Evolutionary conservation across 2,113 vertebrate genomes (phyloP).

Genomic region (Apaloderma vittatum): DNA sequence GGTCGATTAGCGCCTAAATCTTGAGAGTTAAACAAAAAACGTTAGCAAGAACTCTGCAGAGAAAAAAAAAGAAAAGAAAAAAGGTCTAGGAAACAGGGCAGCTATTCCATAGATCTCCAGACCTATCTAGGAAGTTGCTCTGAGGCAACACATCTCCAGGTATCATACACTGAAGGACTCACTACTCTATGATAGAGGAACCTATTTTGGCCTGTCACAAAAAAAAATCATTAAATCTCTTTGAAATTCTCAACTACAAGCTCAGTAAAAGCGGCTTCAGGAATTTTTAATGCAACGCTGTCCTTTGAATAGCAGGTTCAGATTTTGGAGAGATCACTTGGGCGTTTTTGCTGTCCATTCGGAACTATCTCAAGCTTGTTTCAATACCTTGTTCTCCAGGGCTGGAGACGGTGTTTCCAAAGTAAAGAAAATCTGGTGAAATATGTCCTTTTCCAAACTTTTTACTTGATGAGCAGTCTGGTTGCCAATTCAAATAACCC

Average conservation of each 20-base stretch:
- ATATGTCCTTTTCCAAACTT: neutral
- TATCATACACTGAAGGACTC: neutral
- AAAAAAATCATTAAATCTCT: neutral
- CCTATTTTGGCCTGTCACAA: neutral
- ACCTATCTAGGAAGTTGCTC: neutral
- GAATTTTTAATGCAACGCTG: neutral
- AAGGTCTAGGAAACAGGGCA: neutral
- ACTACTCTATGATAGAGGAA: neutral
- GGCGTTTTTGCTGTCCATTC: neutral
- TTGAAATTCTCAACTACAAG: neutral
- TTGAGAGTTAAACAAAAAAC: neutral
- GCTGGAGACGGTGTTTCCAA: neutral
- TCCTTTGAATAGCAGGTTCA: neutral
- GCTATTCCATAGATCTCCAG: neutral
- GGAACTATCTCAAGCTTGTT: neutral
- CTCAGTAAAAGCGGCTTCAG: neutral
- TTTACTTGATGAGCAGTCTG: neutral
- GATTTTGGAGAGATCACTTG: neutral
- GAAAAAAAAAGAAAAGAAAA: neutral
- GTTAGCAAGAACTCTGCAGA: neutral
- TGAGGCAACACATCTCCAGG: neutral
- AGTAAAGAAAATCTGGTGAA: neutral
- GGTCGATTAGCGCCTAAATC: neutral
- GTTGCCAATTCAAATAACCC: neutral
- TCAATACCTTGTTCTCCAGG: neutral